Base-by-base conservation (phyloP, 2,888 invertebrate genomes). In the Nebria brevicollis region DNA sequence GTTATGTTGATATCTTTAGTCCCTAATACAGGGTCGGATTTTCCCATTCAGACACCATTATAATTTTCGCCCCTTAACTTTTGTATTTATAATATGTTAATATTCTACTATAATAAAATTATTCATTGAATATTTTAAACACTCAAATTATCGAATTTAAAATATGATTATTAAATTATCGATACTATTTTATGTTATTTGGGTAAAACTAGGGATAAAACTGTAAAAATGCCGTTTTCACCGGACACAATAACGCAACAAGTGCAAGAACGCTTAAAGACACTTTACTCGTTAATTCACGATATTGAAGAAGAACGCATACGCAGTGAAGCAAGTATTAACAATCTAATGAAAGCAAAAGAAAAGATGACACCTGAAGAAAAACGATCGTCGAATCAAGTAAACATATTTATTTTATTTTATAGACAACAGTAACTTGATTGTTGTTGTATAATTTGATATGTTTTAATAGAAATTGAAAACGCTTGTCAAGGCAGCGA, bases 281-380 rank as follows among this genome's bases (percentile, higher is more conserved):
- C 94, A 5, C 90, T 97, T 13, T 94, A 95, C 85, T 91, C 93
- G 72, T 89, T 96, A 10, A 92, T 97, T 65, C 94, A 95, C 87
- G 95, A 96, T 78, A 94, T 97, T 84, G 96, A 97, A 87, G 92
- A 93, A 75, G 96, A 96, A 86, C 91, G 97, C 77, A 90, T 91
- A n/a, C 92, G 94, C 72, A 95, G 95, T 85, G 97, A 97, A 86
- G 93, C 94, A 79, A 96, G 95, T 80, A 91, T 97, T 80, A 93
- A 93, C 77, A 93, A 94, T 82, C 94, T 98, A 83, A 90, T 94
- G 8, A 94, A 95, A 86, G 94, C 76, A 7, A 76, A 73, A 42
- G 81, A 81, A 43, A 81, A 81, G 64, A 72, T 75, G 75, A 25
- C 72, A 43, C 73, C 64, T 87, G 88, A 83, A 90, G 90, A 78